Evolutionary conservation across 2,797 vertebrate genomes (phyloP).

Genomic region (Falco novaeseelandiae): DNA sequence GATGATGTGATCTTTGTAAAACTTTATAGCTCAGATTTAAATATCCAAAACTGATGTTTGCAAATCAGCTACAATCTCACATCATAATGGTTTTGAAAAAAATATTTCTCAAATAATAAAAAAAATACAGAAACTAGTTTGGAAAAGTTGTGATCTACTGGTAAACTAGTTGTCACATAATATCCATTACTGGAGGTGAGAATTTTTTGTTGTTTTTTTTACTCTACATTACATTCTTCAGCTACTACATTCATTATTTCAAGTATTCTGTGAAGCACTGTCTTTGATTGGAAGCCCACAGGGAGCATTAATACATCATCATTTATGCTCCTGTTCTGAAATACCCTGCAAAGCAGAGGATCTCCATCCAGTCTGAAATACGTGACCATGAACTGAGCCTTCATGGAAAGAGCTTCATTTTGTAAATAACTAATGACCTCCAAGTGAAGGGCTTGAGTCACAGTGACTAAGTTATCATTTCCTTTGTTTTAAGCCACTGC

Average conservation of each 20-base stretch:
- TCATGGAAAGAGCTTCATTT: background rate
- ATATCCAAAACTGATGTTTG: background rate
- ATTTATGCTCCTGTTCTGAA: background rate
- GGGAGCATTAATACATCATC: background rate
- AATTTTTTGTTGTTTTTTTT: background rate
- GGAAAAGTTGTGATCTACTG: background rate
- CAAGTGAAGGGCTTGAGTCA: background rate
- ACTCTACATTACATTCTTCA: background rate
- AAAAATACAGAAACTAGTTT: background rate
- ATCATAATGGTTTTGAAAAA: background rate
- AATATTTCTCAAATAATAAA: background rate
- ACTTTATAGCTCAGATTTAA: background rate
- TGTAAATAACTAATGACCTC: background rate
- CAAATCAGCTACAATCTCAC: background rate
- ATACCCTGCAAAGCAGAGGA: background rate
- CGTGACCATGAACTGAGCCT: background rate
- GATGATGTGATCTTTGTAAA: background rate
- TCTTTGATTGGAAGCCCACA: background rate
- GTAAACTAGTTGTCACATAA: background rate
- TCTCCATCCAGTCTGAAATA: background rate
- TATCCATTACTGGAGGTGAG: background rate
- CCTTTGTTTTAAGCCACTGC: background rate
- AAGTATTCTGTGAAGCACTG: background rate
- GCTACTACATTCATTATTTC: background rate
- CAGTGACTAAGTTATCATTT: background rate